Base-by-base conservation (phyloP, 2,797 vertebrate genomes). In the Botia kubotai region DNA sequence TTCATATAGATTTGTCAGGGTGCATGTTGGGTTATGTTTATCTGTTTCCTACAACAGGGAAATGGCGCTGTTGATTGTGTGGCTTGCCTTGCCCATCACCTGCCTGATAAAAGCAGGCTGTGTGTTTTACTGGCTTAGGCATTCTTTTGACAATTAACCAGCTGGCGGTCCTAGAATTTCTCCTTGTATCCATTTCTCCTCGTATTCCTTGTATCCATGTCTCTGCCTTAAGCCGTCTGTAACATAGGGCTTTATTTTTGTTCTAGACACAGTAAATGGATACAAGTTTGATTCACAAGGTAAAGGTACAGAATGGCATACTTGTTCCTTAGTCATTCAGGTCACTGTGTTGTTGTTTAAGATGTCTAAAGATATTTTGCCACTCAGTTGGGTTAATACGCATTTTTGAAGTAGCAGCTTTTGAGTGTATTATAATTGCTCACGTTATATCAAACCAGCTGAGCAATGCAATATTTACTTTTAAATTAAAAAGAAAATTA, bases 1-100 rank as follows among this genome's bases (percentile, higher is more conserved):
- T 50, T 70, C 26, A 17, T 72, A 26, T 79, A 39, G 57, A 43
- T 72, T 79, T 53, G n/a, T 72, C 29, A 79, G 68, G 60, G 58
- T 72, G 69, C 46, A 52, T 26, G 58, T 72, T 72, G 77, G 48
- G 55, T 60, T 43, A 17, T 68, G 43, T 29, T 67, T 68, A 68
- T 74, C 69, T 43, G 62, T 67, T 76, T 12, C 60, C 4, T 70
- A 6, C 21, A 50, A 77, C n/a, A 26, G 19, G 3, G 63, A 57
- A 70, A 77, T 4, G 13, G 6, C 33, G 17, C 26, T 46, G 23
- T 78, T 19, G 33, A 36, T 46, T 66, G 29, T 36, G 29, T 43
- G 17, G 29, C 36, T 1, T 39, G 16, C 33, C 17, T n/a, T 66
- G 33, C 39, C 11, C 53, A 57, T 77, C 23, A 29, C 12, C 29